phyloP scores from a whole-genome alignment of 2,888 invertebrate species.

The Hemicrepidius hirtus region DNA sequence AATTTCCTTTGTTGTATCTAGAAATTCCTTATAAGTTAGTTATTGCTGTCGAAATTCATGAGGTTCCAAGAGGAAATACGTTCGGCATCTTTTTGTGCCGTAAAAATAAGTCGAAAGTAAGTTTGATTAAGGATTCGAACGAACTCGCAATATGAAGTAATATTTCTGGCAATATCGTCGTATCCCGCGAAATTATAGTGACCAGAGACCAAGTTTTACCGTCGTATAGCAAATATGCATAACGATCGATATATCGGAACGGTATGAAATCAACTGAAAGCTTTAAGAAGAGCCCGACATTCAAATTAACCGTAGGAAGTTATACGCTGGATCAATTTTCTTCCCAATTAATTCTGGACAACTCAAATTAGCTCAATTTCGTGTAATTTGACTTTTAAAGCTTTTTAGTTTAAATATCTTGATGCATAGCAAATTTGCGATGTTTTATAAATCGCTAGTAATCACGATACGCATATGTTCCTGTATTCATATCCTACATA shows the following conservation, averaged over 20 bases:
- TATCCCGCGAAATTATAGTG: slow-evolving; percentile 21
- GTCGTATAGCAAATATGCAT: slow-evolving; percentile 48
- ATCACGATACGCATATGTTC: slow-evolving; percentile 21
- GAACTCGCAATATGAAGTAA: slow-evolving; percentile 15
- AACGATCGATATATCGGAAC: slow-evolving; percentile 49
- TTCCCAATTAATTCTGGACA: slow-evolving; percentile 41
- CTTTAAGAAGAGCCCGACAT: slow-evolving; percentile 46
- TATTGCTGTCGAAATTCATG: slow-evolving; percentile 27
- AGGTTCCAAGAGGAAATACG: not conserved
- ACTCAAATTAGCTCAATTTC: slow-evolving; percentile 34
- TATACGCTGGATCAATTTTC: slow-evolving; percentile 39
- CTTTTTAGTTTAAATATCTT: slow-evolving; percentile 2
- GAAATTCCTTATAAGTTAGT: not conserved
- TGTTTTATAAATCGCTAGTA: slow-evolving; percentile 21
- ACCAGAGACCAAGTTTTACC: slow-evolving; percentile 25
- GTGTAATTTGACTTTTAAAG: slow-evolving; percentile 23
- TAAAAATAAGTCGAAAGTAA: slow-evolving; percentile 9
- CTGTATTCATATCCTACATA: not conserved
- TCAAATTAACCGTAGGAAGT: slow-evolving; percentile 43
- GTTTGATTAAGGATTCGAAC: slow-evolving; percentile 17
- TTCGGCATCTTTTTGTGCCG: slow-evolving; percentile 15
- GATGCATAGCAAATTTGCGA: slow-evolving; percentile 11
- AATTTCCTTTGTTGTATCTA: slow-evolving; percentile 24
- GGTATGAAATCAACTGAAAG: slow-evolving; percentile 46
- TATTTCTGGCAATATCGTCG: slow-evolving; percentile 15